Conservation (phyloP, 2,113 vertebrate genomes). For the Myiozetetes cayanensis region DNA sequence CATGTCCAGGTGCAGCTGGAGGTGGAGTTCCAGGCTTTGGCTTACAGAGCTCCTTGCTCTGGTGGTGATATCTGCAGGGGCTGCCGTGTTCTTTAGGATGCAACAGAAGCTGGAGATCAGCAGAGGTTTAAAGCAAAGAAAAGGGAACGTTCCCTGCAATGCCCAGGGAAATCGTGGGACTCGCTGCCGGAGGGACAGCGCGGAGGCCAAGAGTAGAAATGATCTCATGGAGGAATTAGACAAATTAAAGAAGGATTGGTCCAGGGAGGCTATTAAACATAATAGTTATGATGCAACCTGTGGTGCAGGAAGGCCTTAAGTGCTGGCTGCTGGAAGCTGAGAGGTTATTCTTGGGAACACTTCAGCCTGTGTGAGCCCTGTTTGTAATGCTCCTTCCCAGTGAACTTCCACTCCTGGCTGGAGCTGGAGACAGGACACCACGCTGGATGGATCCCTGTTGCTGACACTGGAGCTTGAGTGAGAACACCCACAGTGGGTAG, state of each 20-base stretch:
- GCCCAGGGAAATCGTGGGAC: neutral
- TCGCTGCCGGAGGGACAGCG: neutral
- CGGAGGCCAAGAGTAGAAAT: conserved; percentile 27
- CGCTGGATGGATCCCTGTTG: neutral
- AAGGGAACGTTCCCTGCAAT: neutral
- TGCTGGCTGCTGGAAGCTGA: conserved; percentile 13
- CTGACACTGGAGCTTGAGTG: neutral
- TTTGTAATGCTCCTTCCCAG: neutral
- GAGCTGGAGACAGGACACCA: neutral
- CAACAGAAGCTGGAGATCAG: neutral
- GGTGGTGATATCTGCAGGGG: neutral
- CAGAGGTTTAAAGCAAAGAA: neutral
- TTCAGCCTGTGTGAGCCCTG: neutral
- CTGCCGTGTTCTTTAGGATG: neutral
- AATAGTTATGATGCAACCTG: conserved; percentile 48
- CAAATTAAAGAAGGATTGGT: conserved; percentile 52
- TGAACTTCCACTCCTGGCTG: neutral
- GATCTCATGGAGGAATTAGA: conserved; percentile 44
- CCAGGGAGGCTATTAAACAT: conserved; percentile 43
- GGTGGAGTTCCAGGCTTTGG: neutral
- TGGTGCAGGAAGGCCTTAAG: conserved; percentile 20
- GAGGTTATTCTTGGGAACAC: conserved; percentile 22
- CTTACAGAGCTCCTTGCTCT: neutral
- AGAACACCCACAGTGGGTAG: neutral
- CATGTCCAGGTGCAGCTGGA: neutral